These are phyloP conservation scores for Conus canariensis DNA, from an alignment of 2,888 invertebrate genomes.

Conservation along the genomic window DNA sequence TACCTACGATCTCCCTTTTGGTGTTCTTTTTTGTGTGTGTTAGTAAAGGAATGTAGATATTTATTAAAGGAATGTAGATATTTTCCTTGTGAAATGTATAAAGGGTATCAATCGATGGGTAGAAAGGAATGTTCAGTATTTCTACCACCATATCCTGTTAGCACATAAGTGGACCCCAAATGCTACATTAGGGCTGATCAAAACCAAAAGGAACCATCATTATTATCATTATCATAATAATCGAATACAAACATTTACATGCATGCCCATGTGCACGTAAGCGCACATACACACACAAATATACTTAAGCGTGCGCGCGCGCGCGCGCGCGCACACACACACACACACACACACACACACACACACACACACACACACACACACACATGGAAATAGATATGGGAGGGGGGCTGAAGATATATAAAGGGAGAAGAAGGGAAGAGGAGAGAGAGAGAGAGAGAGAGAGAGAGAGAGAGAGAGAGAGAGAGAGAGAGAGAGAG, in stretches of 20 bases:
- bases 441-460: background rate
- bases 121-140: no score
- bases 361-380: background rate
- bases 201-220: no score
- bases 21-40: no score
- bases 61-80: no score
- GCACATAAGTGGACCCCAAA: no score
- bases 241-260: background rate
- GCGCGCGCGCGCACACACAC: background rate
- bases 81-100: no score
- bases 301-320: background rate
- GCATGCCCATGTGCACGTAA: background rate
- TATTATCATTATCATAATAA: no score
- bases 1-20: no score
- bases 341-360: constrained; percentile 20
- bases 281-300: background rate
- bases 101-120: no score
- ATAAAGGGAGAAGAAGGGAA: background rate
- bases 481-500: constrained; percentile 23
- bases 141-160: no score
- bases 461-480: constrained; percentile 27
- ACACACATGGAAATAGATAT: background rate
- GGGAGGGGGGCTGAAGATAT: background rate
- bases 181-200: no score
- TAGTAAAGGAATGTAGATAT: no score